Conservation (phyloP, 1,140 invertebrate species). For the Cydia pomonella region DNA sequence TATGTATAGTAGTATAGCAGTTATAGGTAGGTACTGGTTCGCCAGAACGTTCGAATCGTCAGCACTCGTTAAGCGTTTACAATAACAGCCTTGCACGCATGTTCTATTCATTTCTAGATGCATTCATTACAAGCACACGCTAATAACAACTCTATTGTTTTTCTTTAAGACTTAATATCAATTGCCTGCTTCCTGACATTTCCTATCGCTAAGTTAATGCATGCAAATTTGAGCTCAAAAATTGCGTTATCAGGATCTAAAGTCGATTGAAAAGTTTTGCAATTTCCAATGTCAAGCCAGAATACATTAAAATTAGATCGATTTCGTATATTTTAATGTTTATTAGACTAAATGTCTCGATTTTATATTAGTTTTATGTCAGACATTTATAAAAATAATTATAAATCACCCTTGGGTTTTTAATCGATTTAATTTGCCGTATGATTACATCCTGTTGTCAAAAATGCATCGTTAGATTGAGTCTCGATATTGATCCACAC, state of each 20-base stretch:
- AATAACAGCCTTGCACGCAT: neutral
- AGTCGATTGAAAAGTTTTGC: neutral
- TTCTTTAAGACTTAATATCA: neutral
- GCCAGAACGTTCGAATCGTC: neutral
- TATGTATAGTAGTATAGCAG: too few species aligned
- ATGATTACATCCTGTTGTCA: neutral
- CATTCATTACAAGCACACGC: neutral
- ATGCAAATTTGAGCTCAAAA: neutral
- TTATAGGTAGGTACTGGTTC: too few species aligned
- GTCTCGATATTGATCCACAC: neutral
- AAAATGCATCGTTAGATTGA: neutral
- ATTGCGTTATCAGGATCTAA: neutral
- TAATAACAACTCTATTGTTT: neutral
- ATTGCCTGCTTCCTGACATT: neutral
- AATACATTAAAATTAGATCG: neutral
- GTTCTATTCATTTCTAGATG: slow-evolving; percentile 10
- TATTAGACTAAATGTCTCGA: neutral
- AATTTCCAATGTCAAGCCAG: neutral
- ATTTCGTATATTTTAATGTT: neutral
- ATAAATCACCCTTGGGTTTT: neutral
- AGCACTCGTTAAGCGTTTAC: neutral
- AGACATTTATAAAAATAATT: neutral
- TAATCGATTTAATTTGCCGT: neutral
- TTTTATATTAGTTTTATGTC: neutral
- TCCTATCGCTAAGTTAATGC: neutral